Evolutionary conservation across 1,140 invertebrate genomes (phyloP).

Genomic region (Thrips palmi): DNA sequence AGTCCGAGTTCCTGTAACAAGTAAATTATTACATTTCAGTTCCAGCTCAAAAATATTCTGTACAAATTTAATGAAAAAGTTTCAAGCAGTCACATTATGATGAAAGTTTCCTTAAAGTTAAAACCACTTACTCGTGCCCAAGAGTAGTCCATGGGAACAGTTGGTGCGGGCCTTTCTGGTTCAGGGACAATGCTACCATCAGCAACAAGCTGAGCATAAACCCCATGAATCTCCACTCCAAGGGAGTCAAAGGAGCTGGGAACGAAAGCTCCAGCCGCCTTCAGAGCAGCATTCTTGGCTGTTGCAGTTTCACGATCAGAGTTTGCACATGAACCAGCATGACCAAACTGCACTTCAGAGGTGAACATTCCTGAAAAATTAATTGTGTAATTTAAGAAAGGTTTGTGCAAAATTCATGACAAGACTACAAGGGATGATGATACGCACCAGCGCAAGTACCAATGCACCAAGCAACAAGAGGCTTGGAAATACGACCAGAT

Average conservation of each 20-base stretch:
- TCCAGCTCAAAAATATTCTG: background rate
- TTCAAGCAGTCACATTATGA: background rate
- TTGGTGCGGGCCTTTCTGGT: slow-evolving; percentile 89
- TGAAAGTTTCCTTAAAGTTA: background rate
- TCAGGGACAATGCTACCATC: slow-evolving; percentile 68
- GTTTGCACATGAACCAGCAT: slow-evolving; percentile 95
- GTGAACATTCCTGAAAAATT: slow-evolving; percentile 62
- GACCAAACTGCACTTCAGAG: slow-evolving; percentile 97
- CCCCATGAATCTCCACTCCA: slow-evolving; percentile 54
- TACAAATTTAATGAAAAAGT: background rate
- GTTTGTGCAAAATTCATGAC: background rate
- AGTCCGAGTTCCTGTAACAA: slow-evolving; percentile 72
- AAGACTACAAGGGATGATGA: background rate
- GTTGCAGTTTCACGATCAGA: slow-evolving; percentile 86
- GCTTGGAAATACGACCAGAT: slow-evolving; percentile 71
- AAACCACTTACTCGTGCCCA: slow-evolving; percentile 69
- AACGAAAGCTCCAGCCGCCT: slow-evolving; percentile 68
- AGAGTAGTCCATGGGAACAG: slow-evolving; percentile 98
- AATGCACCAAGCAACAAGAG: slow-evolving; percentile 96
- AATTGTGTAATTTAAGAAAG: background rate
- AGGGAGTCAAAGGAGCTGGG: slow-evolving; percentile 87
- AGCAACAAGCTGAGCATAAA: slow-evolving; percentile 64
- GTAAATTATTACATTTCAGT: slow-evolving; percentile 9
- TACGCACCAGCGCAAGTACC: slow-evolving; percentile 60
- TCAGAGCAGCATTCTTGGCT: slow-evolving; percentile 77